Evolutionary conservation across 2,888 invertebrate genomes (phyloP).

Genomic region (Adelphocoris suturalis): DNA sequence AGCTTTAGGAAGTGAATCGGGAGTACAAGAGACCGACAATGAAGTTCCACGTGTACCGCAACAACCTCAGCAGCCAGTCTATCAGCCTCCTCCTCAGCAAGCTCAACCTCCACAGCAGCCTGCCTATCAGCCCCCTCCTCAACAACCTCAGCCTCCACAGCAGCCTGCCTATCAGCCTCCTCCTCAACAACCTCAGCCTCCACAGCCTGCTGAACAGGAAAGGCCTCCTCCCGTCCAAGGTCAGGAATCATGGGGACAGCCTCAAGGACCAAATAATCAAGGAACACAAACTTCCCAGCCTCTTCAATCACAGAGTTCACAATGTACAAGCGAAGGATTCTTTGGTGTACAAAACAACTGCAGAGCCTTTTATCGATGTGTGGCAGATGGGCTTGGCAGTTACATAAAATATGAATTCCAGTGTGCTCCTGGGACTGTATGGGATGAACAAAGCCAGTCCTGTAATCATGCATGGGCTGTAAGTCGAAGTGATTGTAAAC

Average conservation of each 20-base stretch:
- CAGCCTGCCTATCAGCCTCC: constrained; percentile 70
- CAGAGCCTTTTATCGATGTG: constrained; percentile 79
- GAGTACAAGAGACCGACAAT: constrained; percentile 54
- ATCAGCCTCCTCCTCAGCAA: constrained; percentile 71
- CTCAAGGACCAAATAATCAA: neutral
- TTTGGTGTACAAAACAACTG: constrained; percentile 77
- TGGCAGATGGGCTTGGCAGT: constrained; percentile 76
- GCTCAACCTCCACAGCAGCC: constrained; percentile 61
- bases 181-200: constrained; percentile 66
- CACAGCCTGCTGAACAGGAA: constrained; percentile 33
- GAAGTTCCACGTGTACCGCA: constrained; percentile 69
- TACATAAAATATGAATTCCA: constrained; percentile 80
- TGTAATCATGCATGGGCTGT: constrained; percentile 81
- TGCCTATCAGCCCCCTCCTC: constrained; percentile 47
- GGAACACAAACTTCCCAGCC: constrained; percentile 69
- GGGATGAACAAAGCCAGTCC: constrained; percentile 81
- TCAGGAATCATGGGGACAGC: constrained; percentile 44
- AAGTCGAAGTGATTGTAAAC: constrained; percentile 76
- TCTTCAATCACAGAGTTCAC: constrained; percentile 51
- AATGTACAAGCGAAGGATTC: constrained; percentile 76
- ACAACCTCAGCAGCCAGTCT: constrained; percentile 67
- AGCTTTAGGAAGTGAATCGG: constrained; percentile 37
- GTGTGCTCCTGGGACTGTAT: constrained; percentile 82
- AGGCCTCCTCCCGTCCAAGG: constrained; percentile 50
- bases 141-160: constrained; percentile 65